Percentiles rank a stretch among this genome's conserved stretches.
Conservation (phyloP, 2,888 invertebrate species). For the Spisula subtruncata region DNA sequence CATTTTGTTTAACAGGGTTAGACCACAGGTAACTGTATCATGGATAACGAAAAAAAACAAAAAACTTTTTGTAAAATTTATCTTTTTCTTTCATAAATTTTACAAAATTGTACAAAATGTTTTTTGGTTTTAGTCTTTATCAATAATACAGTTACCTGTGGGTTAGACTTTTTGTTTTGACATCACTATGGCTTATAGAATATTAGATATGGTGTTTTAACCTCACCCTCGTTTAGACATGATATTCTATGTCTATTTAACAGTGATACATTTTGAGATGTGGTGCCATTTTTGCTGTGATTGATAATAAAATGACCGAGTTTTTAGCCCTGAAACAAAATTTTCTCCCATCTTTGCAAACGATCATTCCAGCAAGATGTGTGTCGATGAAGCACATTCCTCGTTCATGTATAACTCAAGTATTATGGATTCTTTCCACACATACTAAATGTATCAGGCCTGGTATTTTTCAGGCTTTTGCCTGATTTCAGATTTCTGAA, state of each 20-base stretch:
- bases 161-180: background rate
- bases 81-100: too few relatives aligned
- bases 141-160: too few relatives aligned
- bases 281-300: background rate
- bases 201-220: background rate
- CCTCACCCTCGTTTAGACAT: too few relatives aligned
- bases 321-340: background rate
- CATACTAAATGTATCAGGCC: too few relatives aligned
- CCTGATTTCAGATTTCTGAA: too few relatives aligned
- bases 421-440: background rate
- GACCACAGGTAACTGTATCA: too few relatives aligned
- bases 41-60: too few relatives aligned
- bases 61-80: too few relatives aligned
- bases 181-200: background rate
- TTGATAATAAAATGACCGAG: background rate
- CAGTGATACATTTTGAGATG: background rate
- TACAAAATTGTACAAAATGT: too few relatives aligned
- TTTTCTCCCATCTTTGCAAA: background rate
- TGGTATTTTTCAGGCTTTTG: too few relatives aligned
- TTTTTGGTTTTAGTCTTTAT: too few relatives aligned
- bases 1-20: background rate
- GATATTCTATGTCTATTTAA: too few relatives aligned
- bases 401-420: background rate
- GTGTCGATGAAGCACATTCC: background rate
- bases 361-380: background rate